Conservation (phyloP, 1,140 invertebrate species). For the Ips nitidus region DNA sequence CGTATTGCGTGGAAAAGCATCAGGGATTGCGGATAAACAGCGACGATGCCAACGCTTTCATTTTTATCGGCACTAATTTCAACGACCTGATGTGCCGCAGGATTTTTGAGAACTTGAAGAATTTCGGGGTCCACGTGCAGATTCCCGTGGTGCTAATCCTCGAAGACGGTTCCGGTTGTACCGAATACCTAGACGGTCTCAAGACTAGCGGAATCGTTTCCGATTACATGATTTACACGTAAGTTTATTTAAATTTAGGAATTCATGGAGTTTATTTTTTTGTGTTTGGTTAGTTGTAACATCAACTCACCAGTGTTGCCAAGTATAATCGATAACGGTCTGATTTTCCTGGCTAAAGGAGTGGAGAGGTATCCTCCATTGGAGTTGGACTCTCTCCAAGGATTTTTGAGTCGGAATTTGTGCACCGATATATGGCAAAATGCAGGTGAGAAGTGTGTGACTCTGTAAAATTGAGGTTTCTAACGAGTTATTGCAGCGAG, state of each 20-base stretch:
- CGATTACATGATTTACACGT: conserved; percentile 39
- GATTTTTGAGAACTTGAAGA: conserved; percentile 41
- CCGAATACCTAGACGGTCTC: conserved; percentile 32
- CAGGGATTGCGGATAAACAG: conserved; percentile 31
- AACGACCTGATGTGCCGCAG: conserved; percentile 36
- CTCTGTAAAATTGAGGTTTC: not conserved
- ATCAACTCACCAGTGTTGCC: conserved; percentile 22
- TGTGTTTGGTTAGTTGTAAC: conserved; percentile 25
- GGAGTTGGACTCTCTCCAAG: conserved; percentile 61
- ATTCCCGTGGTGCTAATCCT: conserved; percentile 44
- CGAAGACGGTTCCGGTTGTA: conserved; percentile 34
- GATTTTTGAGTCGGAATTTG: conserved; percentile 59
- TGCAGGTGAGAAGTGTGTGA: conserved; percentile 44
- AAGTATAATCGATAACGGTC: conserved; percentile 55
- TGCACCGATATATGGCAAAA: conserved; percentile 67
- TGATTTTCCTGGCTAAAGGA: conserved; percentile 62
- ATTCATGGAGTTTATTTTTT: conserved; percentile 7
- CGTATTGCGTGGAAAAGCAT: conserved; percentile 42
- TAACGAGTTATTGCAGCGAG: conserved; percentile 45
- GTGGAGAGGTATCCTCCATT: conserved; percentile 57
- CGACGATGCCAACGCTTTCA: conserved; percentile 42
- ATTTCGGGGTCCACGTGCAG: conserved; percentile 39
- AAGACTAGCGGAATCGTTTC: conserved; percentile 38
- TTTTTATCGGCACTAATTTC: conserved; percentile 44
- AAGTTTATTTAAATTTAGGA: conserved; percentile 1